Evolutionary conservation across 2,113 vertebrate genomes (phyloP), one percentile per base, ranked within the genome.

Genomic region (Clarias gariepinus): DNA sequence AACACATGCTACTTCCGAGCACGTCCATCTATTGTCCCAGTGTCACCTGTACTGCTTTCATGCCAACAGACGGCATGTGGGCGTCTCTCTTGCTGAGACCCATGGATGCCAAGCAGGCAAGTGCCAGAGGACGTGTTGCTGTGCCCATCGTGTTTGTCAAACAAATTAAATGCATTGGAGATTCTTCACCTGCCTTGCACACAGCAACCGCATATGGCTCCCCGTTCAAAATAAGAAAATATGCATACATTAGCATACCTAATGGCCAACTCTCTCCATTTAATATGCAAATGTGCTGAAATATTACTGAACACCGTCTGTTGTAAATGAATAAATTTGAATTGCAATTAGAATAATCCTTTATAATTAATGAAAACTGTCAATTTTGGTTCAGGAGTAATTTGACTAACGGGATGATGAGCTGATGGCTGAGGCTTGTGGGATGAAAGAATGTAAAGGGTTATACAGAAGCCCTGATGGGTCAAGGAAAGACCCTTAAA

Each of bases 331-430:
- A 99, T 99, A 99, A 99, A 99, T 99, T 99, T 99, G 98, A 99
- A 99, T 99, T 96, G 97, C 97, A 99, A 99, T 99, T 99, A 99
- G 97, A 99, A 98, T 99, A 99, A 99, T 99, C 97, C 82, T 99
- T 89, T 99, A 98, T 99, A 99, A 99, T 99, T 99, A 99, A 99
- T 98, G 98, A 99, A 99, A 99, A 98, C 98, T 99, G 98, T 99
- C 98, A 99, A 99, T 99, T 99, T 99, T 97, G 96, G 97, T 99
- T 99, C 98, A 98, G 97, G 97, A 98, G 97, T 99, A 99, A 99
- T 99, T 98, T 99, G 97, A 99, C 99, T 99, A 99, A 99, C 97
- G 96, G 96, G 97, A 97, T 98, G 97, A 99, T 97, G 96, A 96
- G 97, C 96, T 96, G 93, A 92, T 93, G 94, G 94, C 94, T 92